These are phyloP conservation scores for Eurytoma californica DNA, from an alignment of 2,888 invertebrate genomes.

Conservation along the genomic window DNA sequence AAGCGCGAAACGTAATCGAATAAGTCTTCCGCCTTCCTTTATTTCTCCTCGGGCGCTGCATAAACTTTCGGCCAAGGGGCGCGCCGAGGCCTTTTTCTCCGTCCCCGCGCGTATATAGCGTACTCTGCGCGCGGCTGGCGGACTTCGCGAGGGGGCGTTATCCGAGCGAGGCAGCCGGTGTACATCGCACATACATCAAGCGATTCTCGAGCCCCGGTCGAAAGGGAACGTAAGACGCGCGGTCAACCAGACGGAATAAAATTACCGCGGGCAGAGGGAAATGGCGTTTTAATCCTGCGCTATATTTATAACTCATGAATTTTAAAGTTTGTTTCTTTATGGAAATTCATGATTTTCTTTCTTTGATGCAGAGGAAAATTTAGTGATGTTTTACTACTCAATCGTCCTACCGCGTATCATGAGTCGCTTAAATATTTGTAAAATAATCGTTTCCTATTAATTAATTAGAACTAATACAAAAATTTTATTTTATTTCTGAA, in stretches of 20 bases:
- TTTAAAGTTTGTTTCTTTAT: neutral
- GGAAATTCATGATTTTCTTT: no score
- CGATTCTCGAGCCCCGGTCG: neutral
- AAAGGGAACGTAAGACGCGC: neutral
- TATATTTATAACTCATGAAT: no score
- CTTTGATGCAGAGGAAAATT: no score
- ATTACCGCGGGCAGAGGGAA: no score
- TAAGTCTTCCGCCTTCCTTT: slow-evolving; percentile 30
- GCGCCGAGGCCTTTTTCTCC: neutral
- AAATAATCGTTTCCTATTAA: no score
- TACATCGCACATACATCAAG: slow-evolving; percentile 43
- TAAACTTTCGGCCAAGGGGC: slow-evolving; percentile 29
- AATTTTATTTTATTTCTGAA: no score
- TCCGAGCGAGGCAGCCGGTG: slow-evolving; percentile 34
- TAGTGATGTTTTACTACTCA: no score
- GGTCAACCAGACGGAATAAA: no score
- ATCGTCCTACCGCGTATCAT: no score
- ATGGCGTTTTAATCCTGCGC: no score
- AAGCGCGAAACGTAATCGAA: slow-evolving; percentile 43
- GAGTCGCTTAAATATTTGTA: no score
- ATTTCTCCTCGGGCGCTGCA: slow-evolving; percentile 18
- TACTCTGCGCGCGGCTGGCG: neutral
- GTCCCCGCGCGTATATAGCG: neutral
- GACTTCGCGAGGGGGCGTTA: slow-evolving; percentile 1
- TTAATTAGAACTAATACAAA: no score